Evolutionary conservation across 2,113 vertebrate genomes (phyloP), one percentile per base, ranked within the genome.

Genomic region (Microcebus murinus): DNA sequence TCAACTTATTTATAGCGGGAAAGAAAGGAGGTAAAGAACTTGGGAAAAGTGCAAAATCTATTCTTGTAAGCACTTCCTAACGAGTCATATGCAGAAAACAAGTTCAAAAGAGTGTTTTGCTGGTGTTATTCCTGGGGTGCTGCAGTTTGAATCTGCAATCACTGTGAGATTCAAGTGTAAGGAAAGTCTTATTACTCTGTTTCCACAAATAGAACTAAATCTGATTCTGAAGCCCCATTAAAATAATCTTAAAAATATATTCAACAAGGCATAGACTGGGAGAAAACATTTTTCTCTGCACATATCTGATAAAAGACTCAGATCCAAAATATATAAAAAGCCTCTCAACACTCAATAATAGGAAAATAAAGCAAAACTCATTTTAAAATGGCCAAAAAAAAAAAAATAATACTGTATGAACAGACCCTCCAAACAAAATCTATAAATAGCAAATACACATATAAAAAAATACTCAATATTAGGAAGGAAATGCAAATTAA

Each of bases 321-420:
- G 13, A 59, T 61, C 6, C 34, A 63, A 95, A 79, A 57, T n/a
- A 63, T 31, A 15, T 20, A 83, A 91, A 87, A 57, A 67, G 50
- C 3, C 21, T 80, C 25, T 79, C 21, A 89, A 65, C 39, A 52
- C 52, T 80, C 50, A 48, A 34, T 50, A 91, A 23, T 34, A 80
- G 25, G n/a, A 85, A 95, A 92, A 39, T 20, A 65, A 90, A 91
- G 70, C n/a, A n/a, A 89, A 87, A 71, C 34, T 4, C 25, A 83
- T 48, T 91, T 93, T 59, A 20, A 84, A 84, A 42, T 84, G 6
- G 20, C 20, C 8, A 39, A 82, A 84, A 71, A 63, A 61, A 59
- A 59, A 76, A 42, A 20, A 48, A 34, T 29, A 48, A 34, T 29
- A 67, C 5, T 17, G 11, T 17, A 23, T 45, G 55, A 74, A 86